Evolutionary conservation across 2,113 vertebrate genomes (phyloP).

Genomic region (Solenodon paradoxus): DNA sequence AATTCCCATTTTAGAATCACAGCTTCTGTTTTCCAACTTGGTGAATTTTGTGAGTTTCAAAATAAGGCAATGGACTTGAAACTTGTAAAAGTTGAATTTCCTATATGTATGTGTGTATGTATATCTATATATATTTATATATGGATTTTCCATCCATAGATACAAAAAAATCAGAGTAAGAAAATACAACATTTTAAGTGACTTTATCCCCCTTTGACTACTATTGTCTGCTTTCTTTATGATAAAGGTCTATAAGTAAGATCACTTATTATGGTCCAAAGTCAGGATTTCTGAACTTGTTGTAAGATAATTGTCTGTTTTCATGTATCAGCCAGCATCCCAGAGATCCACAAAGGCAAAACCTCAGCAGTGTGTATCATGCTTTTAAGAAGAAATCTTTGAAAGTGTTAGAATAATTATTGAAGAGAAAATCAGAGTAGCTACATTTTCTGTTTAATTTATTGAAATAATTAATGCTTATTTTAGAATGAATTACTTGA

Average conservation of each 20-base stretch:
- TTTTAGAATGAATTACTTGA: neutral
- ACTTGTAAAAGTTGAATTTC: neutral
- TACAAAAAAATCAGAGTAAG: neutral
- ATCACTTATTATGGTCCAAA: neutral
- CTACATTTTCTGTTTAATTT: neutral
- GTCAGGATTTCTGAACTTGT: neutral
- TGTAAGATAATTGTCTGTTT: neutral
- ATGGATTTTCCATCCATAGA: no score
- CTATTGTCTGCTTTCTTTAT: neutral
- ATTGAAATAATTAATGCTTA: neutral
- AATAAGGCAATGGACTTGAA: neutral
- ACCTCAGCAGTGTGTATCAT: neutral
- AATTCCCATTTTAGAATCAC: neutral
- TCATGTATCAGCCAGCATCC: neutral
- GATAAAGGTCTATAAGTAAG: neutral
- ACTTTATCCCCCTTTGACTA: neutral
- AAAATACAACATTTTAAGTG: neutral
- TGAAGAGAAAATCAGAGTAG: neutral
- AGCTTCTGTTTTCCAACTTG: neutral
- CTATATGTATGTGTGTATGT: no score
- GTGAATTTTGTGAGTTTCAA: neutral
- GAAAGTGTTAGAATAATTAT: constrained; percentile 7
- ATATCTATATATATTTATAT: no score
- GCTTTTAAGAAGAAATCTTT: neutral
- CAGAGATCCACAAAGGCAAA: neutral